Base-by-base conservation (phyloP, 2,888 invertebrate species). In the Scaptomyza tumidula region DNA sequence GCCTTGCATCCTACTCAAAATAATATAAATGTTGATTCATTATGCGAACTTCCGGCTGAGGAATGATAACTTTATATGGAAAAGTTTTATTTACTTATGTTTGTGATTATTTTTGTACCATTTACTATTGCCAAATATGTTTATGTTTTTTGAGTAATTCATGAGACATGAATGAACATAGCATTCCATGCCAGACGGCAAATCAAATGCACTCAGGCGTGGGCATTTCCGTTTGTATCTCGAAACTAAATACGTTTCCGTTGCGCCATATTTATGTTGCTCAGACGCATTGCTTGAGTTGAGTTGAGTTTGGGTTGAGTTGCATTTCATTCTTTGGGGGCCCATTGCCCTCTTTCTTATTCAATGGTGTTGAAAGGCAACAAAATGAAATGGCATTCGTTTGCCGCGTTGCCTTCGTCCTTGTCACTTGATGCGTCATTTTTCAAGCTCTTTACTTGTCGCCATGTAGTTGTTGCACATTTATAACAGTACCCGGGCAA, bases 401-500 rank as follows among this genome's bases (percentile, higher is more conserved):
- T 54, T 56, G 39, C 31, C 39, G 39, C 48, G 33, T 44, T 55
- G 57, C 44, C 59, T 33, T 56, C 44, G 56, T 39, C 46, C 60
- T 55, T 61, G 74, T 80, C 80, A 59, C 71, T 80, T 77, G 80
- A 80, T 80, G 86, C 64, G 72, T 80, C 66, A 84, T 86, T 82
- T 82, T 82, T 86, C 86, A 86, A 69, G 68, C 78, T 75, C 68
- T 76, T 66, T 59, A 55, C 71, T 73, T 86, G 81, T 86, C 84
- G 63, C 71, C 65, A 39, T 70, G 53, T 62, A 67, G 84, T 73
- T 86, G 84, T 71, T 84, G 78, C 84, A 73, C 84, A 82, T 82
- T 86, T 80, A 71, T 84, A 84, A 82, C 66, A 46, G 67, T 65
- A 70, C 50, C 69, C 27, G 37, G 59, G 49, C 57, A 53, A 54